Conservation (phyloP, 2,113 vertebrate species). For the Hippocampus abdominalis region DNA sequence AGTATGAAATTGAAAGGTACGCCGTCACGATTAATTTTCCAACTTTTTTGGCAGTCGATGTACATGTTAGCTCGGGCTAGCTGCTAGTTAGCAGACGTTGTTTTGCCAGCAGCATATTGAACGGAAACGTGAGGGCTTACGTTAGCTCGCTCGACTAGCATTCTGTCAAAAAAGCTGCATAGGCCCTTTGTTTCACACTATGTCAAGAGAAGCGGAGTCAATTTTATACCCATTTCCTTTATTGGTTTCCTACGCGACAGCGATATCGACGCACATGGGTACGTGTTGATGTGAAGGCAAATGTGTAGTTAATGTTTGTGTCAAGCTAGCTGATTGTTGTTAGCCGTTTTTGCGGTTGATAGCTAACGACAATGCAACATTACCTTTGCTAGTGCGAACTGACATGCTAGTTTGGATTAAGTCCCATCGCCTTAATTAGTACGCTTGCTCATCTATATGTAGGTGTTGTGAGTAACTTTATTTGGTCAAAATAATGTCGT, state of each 20-base stretch:
- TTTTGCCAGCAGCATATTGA: conserved; percentile 46
- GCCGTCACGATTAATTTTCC: conserved; percentile 59
- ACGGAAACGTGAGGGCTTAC: conserved; percentile 36
- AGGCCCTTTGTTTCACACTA: conserved; percentile 59
- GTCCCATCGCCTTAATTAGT: background rate
- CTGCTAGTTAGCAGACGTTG: conserved; percentile 60
- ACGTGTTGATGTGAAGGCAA: background rate
- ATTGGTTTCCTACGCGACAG: background rate
- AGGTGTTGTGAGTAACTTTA: background rate
- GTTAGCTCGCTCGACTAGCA: conserved; percentile 56
- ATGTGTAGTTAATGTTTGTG: conserved; percentile 12
- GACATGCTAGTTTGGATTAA: conserved; percentile 30
- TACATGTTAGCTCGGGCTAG: conserved; percentile 59
- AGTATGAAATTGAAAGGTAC: conserved; percentile 72
- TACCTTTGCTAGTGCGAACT: conserved; percentile 32
- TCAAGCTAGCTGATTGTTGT: conserved; percentile 33
- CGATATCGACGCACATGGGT: background rate
- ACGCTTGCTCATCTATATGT: background rate
- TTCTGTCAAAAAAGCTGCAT: conserved; percentile 28
- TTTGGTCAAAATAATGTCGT: background rate
- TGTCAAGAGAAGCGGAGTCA: background rate
- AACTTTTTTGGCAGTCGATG: conserved; percentile 66
- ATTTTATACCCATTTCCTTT: background rate
- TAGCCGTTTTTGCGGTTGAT: conserved; percentile 39
- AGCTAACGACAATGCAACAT: conserved; percentile 45